Evolutionary conservation across 2,888 invertebrate species (phyloP).

Genomic region (Thymelicus acteon): DNA sequence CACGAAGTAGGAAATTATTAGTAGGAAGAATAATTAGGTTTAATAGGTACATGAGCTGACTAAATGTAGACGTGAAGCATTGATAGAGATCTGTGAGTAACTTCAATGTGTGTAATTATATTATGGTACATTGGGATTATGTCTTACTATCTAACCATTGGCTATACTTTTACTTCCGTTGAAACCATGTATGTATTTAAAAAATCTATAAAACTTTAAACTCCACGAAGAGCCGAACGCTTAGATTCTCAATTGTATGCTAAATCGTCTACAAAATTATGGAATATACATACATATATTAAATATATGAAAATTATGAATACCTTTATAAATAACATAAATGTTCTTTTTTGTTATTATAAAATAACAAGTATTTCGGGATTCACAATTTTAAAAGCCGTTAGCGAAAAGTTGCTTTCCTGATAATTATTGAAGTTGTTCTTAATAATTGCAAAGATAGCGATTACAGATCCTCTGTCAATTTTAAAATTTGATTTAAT

Average conservation of each 20-base stretch:
- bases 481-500: background rate
- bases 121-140: background rate
- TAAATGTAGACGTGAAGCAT: constrained; percentile 2
- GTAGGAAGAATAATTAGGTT: constrained; percentile 5
- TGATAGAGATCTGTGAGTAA: constrained; percentile 3
- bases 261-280: no score
- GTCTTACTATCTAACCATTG: background rate
- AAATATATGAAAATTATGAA: no score
- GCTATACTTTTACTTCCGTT: background rate
- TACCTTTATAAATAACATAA: no score
- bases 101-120: background rate
- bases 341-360: no score
- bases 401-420: background rate
- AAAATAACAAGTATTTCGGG: no score
- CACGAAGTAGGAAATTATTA: constrained; percentile 16
- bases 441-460: background rate
- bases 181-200: background rate
- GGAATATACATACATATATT: no score
- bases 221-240: no score
- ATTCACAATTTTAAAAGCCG: background rate
- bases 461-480: background rate
- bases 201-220: background rate
- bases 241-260: no score
- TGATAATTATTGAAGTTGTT: background rate
- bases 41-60: background rate